Conservation (phyloP, 2,113 vertebrate genomes). For the Phasianus colchicus region DNA sequence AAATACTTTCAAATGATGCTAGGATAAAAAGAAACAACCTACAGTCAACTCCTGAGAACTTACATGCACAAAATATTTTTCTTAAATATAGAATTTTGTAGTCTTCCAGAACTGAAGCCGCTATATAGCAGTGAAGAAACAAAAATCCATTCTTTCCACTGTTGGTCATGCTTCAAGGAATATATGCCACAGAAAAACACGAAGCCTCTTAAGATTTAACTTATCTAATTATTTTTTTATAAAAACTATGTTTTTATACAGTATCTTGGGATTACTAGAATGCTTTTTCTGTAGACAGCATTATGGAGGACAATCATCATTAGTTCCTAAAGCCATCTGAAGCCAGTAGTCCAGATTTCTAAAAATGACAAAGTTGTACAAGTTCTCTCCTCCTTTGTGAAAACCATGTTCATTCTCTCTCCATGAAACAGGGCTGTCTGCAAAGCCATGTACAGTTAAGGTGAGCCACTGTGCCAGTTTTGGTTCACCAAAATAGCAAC, state of each 20-base stretch:
- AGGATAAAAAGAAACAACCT: background rate
- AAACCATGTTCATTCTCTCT: slow-evolving; percentile 84
- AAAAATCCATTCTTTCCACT: background rate
- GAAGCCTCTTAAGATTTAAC: background rate
- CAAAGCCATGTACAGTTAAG: slow-evolving; percentile 90
- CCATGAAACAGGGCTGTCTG: slow-evolving; percentile 92
- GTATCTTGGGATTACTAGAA: background rate
- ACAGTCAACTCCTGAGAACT: background rate
- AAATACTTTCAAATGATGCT: background rate
- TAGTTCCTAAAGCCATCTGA: slow-evolving; percentile 86
- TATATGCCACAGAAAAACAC: background rate
- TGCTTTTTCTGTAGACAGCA: background rate
- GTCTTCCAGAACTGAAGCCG: background rate
- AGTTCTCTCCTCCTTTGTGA: slow-evolving; percentile 88
- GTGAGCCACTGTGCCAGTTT: slow-evolving; percentile 82
- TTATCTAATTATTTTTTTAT: background rate
- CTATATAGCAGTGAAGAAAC: background rate
- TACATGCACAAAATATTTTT: background rate
- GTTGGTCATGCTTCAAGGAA: background rate
- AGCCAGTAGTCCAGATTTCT: slow-evolving; percentile 89
- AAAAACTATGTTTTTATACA: background rate
- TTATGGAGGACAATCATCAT: slow-evolving; percentile 87
- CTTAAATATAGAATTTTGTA: background rate
- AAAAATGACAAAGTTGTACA: slow-evolving; percentile 91
- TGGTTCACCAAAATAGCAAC: slow-evolving; percentile 83